Evolutionary conservation across 1,140 invertebrate genomes (phyloP), one percentile per base, ranked within the genome.

Genomic region (Fopius arisanus): DNA sequence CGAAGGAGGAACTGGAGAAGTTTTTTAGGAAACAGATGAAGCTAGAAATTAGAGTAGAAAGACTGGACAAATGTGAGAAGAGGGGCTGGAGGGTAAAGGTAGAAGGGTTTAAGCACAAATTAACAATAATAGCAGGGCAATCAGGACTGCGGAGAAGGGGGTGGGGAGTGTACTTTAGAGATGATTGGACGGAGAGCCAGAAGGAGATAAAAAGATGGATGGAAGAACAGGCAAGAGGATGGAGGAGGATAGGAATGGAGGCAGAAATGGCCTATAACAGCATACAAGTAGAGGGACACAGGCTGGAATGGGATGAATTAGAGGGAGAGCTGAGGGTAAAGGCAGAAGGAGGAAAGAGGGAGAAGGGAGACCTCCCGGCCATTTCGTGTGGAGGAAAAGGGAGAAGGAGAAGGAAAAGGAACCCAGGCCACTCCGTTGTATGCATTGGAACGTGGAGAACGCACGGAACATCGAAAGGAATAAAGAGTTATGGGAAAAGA

Each of bases 331-430:
- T 43, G 40, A n/a, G 12, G 10, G 4, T 6, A 12, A 43, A 12
- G n/a, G 14, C 9, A n/a, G 40, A 43, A 83, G 82, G 41, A 16
- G 29, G 29, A 4, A 31, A 7, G 3, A 31, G 7, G 3, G 29
- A 31, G 29, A 31, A 7, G 29, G 7, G 29, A 31, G 29, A 3
- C 29, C 29, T 31, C n/a, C n/a, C n/a, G n/a, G n/a, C n/a, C n/a
- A n/a, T n/a, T n/a, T n/a, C n/a, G n/a, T n/a, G n/a, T n/a, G n/a
- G n/a, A n/a, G n/a, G n/a, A n/a, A n/a, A n/a, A n/a, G n/a, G n/a
- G n/a, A n/a, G n/a, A n/a, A n/a, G n/a, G n/a, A n/a, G n/a, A n/a
- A n/a, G n/a, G n/a, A n/a, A n/a, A n/a, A n/a, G n/a, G n/a, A n/a
- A n/a, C 7, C 7, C 7, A 31, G 7, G 29, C 7, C 29, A 7